Conservation (phyloP, 2,888 invertebrate genomes). For the Troilus luridus region DNA sequence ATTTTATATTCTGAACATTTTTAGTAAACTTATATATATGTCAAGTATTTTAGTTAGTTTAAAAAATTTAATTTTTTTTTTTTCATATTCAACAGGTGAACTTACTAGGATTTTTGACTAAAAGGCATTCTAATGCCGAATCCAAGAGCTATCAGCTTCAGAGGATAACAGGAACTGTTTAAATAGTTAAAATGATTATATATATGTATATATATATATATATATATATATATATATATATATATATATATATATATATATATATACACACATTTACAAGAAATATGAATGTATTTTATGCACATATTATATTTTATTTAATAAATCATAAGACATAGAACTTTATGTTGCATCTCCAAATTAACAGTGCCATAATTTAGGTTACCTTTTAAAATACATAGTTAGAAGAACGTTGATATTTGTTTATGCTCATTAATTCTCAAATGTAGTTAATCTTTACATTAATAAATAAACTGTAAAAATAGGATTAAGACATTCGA, state of each 20-base stretch:
- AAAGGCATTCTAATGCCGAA: background rate
- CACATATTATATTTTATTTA: conserved; percentile 57
- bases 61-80: background rate
- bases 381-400: conserved; percentile 47
- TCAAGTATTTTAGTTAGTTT: background rate
- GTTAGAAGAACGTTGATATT: conserved; percentile 46
- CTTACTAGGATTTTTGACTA: conserved; percentile 24
- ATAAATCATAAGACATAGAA: conserved; percentile 36
- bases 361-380: conserved; percentile 58
- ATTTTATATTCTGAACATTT: background rate
- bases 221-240: background rate
- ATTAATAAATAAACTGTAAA: conserved; percentile 53
- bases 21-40: background rate
- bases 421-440: conserved; percentile 57
- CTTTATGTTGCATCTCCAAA: conserved; percentile 53
- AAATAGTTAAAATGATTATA: conserved; percentile 23
- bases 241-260: background rate
- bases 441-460: conserved; percentile 50
- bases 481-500: conserved; percentile 54
- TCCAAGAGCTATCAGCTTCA: conserved; percentile 48
- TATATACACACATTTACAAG: conserved; percentile 34
- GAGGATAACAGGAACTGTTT: conserved; percentile 55
- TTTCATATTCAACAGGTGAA: background rate
- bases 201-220: conserved; percentile 37
- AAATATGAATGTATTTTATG: conserved; percentile 54